These are phyloP conservation scores for Megalops atlanticus DNA, from an alignment of 2,113 vertebrate genomes.

Conservation along the genomic window DNA sequence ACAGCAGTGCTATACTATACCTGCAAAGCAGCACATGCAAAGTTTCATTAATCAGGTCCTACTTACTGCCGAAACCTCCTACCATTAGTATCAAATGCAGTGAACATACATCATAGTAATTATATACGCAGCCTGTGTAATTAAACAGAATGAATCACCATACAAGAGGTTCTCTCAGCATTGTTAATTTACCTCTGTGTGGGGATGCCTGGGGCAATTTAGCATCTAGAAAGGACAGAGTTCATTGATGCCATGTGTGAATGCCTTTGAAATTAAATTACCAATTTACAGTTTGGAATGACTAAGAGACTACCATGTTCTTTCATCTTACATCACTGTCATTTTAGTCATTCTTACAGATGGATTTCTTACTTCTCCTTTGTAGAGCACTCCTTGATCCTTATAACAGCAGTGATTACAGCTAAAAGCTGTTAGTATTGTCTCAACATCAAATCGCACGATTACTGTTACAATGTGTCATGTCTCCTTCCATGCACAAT, in stretches of 20 bases:
- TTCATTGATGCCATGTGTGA: background rate
- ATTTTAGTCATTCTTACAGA: background rate
- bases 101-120: background rate
- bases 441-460: too few relatives aligned
- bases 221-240: background rate
- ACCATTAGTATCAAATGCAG: background rate
- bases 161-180: background rate
- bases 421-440: too few relatives aligned
- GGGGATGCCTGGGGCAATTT: background rate
- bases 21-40: conserved; percentile 29
- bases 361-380: background rate
- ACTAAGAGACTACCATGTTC: too few relatives aligned
- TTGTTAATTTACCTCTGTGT: background rate
- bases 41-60: background rate
- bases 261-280: too few relatives aligned
- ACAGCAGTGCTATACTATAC: conserved; percentile 45
- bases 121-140: background rate
- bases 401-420: background rate
- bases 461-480: too few relatives aligned
- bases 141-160: conserved; percentile 2
- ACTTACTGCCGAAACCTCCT: background rate
- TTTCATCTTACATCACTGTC: background rate
- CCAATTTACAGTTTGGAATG: too few relatives aligned
- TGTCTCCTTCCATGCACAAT: too few relatives aligned
- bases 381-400: background rate